Evolutionary conservation across 2,888 invertebrate genomes (phyloP), one percentile per base, ranked within the genome.

Genomic region (Liopterus haemorrhoidalis): DNA sequence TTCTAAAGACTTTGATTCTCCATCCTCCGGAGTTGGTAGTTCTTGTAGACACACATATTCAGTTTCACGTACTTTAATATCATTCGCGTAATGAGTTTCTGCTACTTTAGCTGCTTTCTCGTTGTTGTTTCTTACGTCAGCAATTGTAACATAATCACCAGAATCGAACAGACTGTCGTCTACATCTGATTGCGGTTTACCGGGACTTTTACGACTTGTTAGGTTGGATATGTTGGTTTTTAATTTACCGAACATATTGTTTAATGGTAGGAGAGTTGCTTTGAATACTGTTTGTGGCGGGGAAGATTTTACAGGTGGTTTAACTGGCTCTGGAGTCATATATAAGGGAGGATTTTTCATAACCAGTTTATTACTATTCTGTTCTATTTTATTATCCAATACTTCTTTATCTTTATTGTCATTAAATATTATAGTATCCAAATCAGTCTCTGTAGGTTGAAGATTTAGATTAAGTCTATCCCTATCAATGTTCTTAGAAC

Each of bases 81-180:
- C 83, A 63, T 80, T 84, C 48, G 78, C 79, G 57, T 82, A 82
- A 58, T 76, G 76, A 20, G 65, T 56, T 15, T 57, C 57, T 49
- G 56, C 40, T 24, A 25, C 37, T 3, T 53, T 54, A 6, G 57
- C 40, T 9, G 58, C 49, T 61, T 79, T 81, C 60, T 82, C 78
- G 60, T 86, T 85, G 60, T 85, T 85, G 64, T 85, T 85, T 63
- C 81, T 78, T 43, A 85, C 81, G 67, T 89, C 88, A 28, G 87
- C 82, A 59, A 89, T 85, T 37, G 87, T 88, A 6, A 89, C 89
- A 67, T 89, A 89, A 70, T 89, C 89, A 54, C 87, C 89, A 47
- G 76, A 71, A 66, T 82, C 83, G 31, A 51, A 48, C 15, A 25
- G 8, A 6, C 53, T 30, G 8, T 18, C 16, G 14, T 48, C 43